These are phyloP conservation scores for Campoletis sonorensis DNA, from an alignment of 1,140 invertebrate genomes.

Conservation along the genomic window DNA sequence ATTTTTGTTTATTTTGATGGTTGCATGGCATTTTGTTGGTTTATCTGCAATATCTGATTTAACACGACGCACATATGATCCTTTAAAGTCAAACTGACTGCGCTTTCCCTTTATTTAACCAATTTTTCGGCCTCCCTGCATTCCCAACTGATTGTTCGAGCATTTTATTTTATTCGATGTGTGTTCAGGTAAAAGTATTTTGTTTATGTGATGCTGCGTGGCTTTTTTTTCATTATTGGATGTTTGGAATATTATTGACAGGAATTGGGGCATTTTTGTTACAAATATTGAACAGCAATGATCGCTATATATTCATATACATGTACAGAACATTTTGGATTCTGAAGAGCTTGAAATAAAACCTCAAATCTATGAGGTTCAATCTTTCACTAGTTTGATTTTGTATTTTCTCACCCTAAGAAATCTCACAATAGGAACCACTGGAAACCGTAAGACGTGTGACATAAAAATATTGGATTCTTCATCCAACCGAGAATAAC, in stretches of 20 bases:
- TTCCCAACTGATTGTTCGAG: conserved; percentile 67
- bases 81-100: conserved; percentile 3
- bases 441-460: background rate
- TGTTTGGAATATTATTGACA: too few relatives aligned
- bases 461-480: background rate
- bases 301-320: background rate
- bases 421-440: background rate
- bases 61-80: too few relatives aligned
- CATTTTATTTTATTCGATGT: conserved; percentile 62
- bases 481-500: background rate
- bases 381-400: background rate
- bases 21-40: too few relatives aligned
- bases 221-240: background rate
- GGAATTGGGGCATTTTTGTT: too few relatives aligned
- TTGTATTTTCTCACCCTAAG: background rate
- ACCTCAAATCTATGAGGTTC: background rate
- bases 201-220: background rate
- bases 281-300: background rate
- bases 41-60: too few relatives aligned
- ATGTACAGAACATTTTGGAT: background rate
- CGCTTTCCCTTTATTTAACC: background rate
- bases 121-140: conserved; percentile 5
- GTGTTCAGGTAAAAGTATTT: conserved; percentile 24
- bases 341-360: background rate
- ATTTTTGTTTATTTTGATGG: too few relatives aligned